Percentiles rank a stretch among this genome's conserved stretches.
Conservation (phyloP, 2,113 vertebrate genomes). For the Prinia subflava region DNA sequence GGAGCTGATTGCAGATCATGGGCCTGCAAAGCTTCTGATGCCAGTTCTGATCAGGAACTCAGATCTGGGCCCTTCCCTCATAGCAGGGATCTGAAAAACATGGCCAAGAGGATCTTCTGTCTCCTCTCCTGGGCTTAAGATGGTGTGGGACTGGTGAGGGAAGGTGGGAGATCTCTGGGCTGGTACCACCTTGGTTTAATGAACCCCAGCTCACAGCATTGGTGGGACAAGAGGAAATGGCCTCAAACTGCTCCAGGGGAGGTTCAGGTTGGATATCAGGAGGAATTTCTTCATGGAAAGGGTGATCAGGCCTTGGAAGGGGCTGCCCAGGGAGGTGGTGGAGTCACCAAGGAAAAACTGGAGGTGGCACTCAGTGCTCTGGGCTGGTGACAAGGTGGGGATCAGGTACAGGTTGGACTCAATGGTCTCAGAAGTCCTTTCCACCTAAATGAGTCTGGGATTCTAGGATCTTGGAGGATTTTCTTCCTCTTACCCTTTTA, state of each 20-base stretch:
- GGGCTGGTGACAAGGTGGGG: not conserved
- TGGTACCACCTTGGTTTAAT: not conserved
- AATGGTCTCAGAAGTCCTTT: not conserved
- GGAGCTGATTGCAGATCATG: not conserved
- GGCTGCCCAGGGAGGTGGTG: not conserved
- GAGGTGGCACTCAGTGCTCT: not conserved
- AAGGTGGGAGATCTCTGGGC: not conserved
- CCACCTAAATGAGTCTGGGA: not conserved
- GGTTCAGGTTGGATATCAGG: not conserved
- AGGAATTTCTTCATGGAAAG: no score
- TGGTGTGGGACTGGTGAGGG: not conserved
- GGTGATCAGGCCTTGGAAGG: not conserved
- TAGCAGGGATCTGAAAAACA: not conserved
- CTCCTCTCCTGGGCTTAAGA: not conserved
- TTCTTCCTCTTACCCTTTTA: not conserved
- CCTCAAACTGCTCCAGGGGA: not conserved
- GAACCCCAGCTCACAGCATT: accelerated
- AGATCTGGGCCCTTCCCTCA: not conserved
- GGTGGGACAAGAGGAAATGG: not conserved
- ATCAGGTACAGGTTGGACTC: accelerated
- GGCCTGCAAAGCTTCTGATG: not conserved
- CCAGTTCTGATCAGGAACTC: not conserved
- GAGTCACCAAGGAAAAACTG: not conserved
- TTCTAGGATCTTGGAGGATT: not conserved
- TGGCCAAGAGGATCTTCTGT: not conserved